Percentiles rank a stretch among this genome's conserved stretches.
These are phyloP conservation scores for Casuarius casuarius DNA, from an alignment of 2,113 vertebrate genomes.

Conservation along the genomic window DNA sequence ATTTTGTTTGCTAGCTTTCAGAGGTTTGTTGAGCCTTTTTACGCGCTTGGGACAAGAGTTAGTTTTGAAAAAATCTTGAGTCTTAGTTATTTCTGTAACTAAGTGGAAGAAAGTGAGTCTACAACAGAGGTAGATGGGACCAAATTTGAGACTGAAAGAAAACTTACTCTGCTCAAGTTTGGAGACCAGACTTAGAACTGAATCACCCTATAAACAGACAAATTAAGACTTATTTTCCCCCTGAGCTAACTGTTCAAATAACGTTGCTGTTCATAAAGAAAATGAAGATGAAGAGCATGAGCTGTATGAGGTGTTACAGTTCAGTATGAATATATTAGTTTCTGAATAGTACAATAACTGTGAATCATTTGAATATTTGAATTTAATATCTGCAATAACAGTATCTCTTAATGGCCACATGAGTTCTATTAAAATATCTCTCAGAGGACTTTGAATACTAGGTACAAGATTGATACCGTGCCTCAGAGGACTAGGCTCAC, in stretches of 20 bases:
- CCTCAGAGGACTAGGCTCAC: background rate
- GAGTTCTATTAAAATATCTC: background rate
- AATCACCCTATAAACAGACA: background rate
- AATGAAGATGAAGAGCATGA: background rate
- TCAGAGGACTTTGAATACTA: background rate
- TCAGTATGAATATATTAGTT: background rate
- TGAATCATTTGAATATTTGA: background rate
- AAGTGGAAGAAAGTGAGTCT: background rate
- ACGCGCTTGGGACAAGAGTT: background rate
- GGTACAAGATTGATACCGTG: background rate
- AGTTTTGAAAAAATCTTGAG: background rate
- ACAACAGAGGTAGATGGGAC: background rate
- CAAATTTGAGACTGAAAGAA: background rate
- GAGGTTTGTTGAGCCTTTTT: background rate
- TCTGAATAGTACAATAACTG: background rate
- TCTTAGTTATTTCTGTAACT: background rate
- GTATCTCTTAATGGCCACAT: background rate
- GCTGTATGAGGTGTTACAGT: background rate
- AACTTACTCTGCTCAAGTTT: background rate
- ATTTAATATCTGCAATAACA: background rate
- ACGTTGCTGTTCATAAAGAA: background rate
- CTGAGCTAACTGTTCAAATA: background rate
- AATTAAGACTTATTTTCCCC: background rate
- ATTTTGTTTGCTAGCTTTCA: background rate
- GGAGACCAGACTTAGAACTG: background rate